Base-by-base conservation (phyloP, 2,797 vertebrate species). In the Gadopsis marmoratus region DNA sequence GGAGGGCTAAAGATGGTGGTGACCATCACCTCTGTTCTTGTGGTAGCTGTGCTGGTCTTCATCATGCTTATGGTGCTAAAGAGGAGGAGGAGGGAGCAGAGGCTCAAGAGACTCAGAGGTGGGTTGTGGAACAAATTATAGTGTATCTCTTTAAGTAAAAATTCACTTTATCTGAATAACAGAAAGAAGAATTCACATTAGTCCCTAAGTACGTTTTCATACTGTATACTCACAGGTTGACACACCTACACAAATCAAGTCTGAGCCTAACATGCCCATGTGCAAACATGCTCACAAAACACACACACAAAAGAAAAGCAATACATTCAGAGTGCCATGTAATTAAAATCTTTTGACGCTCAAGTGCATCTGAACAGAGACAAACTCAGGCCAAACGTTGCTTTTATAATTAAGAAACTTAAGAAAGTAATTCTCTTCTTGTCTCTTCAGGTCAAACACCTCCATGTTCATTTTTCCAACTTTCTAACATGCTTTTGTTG, bases 1-100 rank as follows among this genome's bases (percentile, higher is more conserved):
- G 96, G 97, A 70, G 97, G 98, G 21, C 96, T 99, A 67, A 99
- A 99, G 95, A 99, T 99, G 97, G 96, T 99, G 94, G 97, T 99
- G 92, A 99, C 98, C 87, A 96, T 99, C 91, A 98, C 97, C 80
- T 98, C 97, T 53, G 94, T 99, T 90, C 92, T 99, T 78, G 96
- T 99, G 71, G 97, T 97, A 3, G 96, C 96, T 41, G 92, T 98
- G 26, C 93, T 98, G 91, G 97, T 98, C 63, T 98, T 98, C 48
- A 97, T 97, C 77, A 96, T 99, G 91, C 95, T 99, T 12, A 95
- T 99, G 92, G 93, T 98, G 19, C 94, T 99, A 69, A 95, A 98
- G 90, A 96, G 98, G 80, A 96, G 98, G 78, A 92, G 98, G 84
- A 95, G 98, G 84, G 98, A 99, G 85, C 98, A 99, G 91, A 96